Evolutionary conservation across 2,888 invertebrate species (phyloP).

Genomic region (Eupsilia transversa): DNA sequence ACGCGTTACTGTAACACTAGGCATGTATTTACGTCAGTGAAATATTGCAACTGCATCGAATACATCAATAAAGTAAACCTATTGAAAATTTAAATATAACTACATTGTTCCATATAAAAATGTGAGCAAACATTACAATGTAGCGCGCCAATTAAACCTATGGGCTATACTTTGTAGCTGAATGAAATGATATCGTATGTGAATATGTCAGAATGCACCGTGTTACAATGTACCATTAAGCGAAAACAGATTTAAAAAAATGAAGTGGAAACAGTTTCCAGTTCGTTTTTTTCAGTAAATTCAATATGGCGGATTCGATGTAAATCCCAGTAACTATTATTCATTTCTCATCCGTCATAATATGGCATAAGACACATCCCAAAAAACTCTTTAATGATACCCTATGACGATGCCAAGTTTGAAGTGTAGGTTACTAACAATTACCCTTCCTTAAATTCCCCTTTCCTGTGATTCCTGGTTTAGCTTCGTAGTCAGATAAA

Average conservation of each 20-base stretch:
- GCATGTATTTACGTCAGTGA: slow-evolving; percentile 63
- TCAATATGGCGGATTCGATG: not conserved
- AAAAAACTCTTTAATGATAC: not conserved
- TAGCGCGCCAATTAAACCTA: slow-evolving; percentile 29
- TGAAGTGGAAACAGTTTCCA: not conserved
- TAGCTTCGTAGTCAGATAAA: slow-evolving; percentile 1
- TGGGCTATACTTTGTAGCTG: slow-evolving; percentile 21
- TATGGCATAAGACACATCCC: not conserved
- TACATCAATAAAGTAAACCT: slow-evolving; percentile 59
- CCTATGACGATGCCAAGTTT: not conserved
- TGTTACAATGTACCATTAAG: slow-evolving; percentile 2
- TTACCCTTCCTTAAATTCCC: not conserved
- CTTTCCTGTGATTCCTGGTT: slow-evolving; percentile 2
- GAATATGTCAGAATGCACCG: not conserved
- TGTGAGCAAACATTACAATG: slow-evolving; percentile 23
- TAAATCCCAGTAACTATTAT: not conserved
- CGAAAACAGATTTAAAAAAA: not conserved
- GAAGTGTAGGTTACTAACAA: not conserved
- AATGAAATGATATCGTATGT: slow-evolving; percentile 21
- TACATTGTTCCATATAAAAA: slow-evolving; percentile 43
- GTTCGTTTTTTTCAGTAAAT: not conserved
- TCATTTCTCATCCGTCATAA: not conserved
- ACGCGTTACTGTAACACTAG: slow-evolving; percentile 54
- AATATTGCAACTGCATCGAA: slow-evolving; percentile 70
- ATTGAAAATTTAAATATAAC: slow-evolving; percentile 52